A percentile compares a stretch with the other conserved stretches of the same genome.
These are phyloP conservation scores for Schizotus pectinicornis DNA, from an alignment of 2,888 invertebrate species.

Conservation along the genomic window DNA sequence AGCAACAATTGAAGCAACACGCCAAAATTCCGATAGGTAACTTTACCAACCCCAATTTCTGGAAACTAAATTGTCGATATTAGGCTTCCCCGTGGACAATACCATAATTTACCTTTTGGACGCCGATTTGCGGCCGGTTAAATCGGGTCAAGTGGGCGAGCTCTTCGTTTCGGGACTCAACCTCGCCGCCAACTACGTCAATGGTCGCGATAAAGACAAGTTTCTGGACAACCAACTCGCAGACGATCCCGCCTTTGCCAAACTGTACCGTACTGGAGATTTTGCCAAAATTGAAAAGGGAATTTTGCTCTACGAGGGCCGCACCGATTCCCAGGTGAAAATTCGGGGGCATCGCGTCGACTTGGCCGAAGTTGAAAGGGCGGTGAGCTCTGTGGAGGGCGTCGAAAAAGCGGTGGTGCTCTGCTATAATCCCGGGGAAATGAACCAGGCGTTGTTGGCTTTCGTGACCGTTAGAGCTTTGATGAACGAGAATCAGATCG, in stretches of 20 bases:
- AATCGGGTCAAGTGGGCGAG: slow-evolving; percentile 79
- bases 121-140: slow-evolving; percentile 73
- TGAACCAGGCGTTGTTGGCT: slow-evolving; percentile 74
- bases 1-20: slow-evolving; percentile 65
- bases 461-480: slow-evolving; percentile 63
- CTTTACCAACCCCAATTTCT: slow-evolving; percentile 27
- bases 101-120: slow-evolving; percentile 82
- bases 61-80: slow-evolving; percentile 10
- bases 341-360: slow-evolving; percentile 87
- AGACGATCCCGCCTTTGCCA: slow-evolving; percentile 68
- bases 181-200: slow-evolving; percentile 81
- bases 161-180: slow-evolving; percentile 82
- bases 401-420: slow-evolving; percentile 81
- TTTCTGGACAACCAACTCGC: slow-evolving; percentile 80
- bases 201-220: slow-evolving; percentile 73
- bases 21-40: slow-evolving; percentile 84
- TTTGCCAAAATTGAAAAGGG: slow-evolving; percentile 75
- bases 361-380: slow-evolving; percentile 81
- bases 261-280: slow-evolving; percentile 85
- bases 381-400: slow-evolving; percentile 66
- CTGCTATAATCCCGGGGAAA: slow-evolving; percentile 77
- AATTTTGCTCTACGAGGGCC: slow-evolving; percentile 75
- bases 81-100: slow-evolving; percentile 80
- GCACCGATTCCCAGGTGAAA: slow-evolving; percentile 85
- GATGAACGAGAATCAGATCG: slow-evolving; percentile 66